Conservation (phyloP, 2,888 invertebrate genomes). For the Andrena fulva region DNA sequence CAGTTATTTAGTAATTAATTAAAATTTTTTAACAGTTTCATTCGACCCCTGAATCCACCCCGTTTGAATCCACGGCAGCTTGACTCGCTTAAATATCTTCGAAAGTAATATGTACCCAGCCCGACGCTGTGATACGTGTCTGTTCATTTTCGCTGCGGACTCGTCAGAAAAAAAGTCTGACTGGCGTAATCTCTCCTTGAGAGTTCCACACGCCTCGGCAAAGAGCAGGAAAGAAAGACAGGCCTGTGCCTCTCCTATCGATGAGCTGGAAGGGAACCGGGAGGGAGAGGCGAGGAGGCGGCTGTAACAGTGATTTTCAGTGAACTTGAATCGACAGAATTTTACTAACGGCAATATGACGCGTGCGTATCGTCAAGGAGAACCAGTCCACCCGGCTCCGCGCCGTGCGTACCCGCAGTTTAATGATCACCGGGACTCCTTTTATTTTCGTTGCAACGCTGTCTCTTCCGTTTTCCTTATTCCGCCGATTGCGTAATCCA, state of each 20-base stretch:
- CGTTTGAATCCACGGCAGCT: too few relatives aligned
- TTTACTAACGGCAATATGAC: constrained; percentile 62
- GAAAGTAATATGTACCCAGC: background rate
- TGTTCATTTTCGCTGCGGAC: background rate
- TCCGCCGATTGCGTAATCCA: constrained; percentile 43
- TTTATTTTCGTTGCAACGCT: constrained; percentile 54
- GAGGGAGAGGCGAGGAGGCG: background rate
- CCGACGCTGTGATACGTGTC: background rate
- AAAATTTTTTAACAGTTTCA: too few relatives aligned
- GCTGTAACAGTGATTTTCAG: constrained; percentile 50
- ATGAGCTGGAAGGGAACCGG: background rate
- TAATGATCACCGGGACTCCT: constrained; percentile 50
- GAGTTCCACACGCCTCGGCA: background rate
- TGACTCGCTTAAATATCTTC: too few relatives aligned
- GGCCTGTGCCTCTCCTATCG: constrained; percentile 1
- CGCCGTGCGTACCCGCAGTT: constrained; percentile 27
- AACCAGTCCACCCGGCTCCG: constrained; percentile 48
- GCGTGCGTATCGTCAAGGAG: constrained; percentile 62
- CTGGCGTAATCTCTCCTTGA: background rate
- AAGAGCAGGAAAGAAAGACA: constrained; percentile 24
- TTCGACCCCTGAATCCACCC: too few relatives aligned
- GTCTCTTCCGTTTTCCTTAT: constrained; percentile 57
- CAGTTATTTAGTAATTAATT: too few relatives aligned
- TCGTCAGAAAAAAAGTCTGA: background rate
- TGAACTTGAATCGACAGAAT: constrained; percentile 56